Conservation (phyloP, 2,888 invertebrate species). For the Apotomis capreana region DNA sequence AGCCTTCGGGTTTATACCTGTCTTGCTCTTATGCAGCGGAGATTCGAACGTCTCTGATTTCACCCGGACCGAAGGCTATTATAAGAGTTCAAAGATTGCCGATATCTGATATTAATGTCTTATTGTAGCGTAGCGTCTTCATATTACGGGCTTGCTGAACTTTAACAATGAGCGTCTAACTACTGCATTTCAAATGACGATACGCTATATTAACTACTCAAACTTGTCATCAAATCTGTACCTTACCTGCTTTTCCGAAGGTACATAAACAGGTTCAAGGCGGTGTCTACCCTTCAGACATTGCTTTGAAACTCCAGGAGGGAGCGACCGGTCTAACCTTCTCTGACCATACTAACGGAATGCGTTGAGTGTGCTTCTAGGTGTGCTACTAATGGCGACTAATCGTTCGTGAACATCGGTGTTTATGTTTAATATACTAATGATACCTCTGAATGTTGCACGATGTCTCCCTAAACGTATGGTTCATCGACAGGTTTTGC, state of each 20-base stretch:
- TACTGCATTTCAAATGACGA: not conserved
- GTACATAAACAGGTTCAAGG: slow-evolving; percentile 15
- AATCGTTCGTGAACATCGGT: slow-evolving; percentile 54
- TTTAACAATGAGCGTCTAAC: not conserved
- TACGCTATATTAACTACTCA: not conserved
- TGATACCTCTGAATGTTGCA: slow-evolving; percentile 44
- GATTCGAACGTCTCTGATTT: no score
- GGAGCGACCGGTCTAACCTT: slow-evolving; percentile 60
- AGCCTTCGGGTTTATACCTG: no score
- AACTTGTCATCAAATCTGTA: slow-evolving; percentile 6
- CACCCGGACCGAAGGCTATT: no score
- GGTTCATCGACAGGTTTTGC: slow-evolving; percentile 72
- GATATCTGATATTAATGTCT: no score
- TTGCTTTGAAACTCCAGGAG: slow-evolving; percentile 46
- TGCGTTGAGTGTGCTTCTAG: slow-evolving; percentile 74
- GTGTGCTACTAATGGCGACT: slow-evolving; percentile 76
- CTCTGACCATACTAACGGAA: slow-evolving; percentile 65
- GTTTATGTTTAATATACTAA: slow-evolving; percentile 70
- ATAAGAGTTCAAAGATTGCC: no score
- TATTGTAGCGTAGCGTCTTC: not conserved
- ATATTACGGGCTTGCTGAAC: not conserved
- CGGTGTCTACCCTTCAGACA: slow-evolving; percentile 20
- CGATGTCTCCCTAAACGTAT: slow-evolving; percentile 29
- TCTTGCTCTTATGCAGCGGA: no score
- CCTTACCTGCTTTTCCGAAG: not conserved